phyloP scores from a whole-genome alignment of 2,888 invertebrate genomes.

The Pristionchus arcanus region DNA sequence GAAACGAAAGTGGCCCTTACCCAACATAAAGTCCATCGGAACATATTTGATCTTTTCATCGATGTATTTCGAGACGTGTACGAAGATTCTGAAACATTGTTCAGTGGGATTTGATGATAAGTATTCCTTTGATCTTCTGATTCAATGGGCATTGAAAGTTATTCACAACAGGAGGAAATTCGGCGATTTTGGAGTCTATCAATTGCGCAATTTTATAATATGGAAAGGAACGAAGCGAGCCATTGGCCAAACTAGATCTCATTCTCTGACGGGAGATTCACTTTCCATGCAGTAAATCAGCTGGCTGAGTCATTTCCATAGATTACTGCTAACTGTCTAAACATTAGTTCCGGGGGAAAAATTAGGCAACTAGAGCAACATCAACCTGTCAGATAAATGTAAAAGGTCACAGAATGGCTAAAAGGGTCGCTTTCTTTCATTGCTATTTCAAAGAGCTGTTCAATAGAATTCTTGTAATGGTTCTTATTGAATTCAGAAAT shows the following conservation, averaged over 20 bases:
- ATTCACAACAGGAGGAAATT: not conserved
- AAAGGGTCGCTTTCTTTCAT: not conserved
- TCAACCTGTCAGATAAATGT: not conserved
- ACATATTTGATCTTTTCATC: conserved; percentile 43
- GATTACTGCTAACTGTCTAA: not conserved
- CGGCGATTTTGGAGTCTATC: not conserved
- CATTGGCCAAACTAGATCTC: conserved; percentile 29
- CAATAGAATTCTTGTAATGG: too few species aligned
- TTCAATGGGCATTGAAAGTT: not conserved
- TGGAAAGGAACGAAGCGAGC: not conserved
- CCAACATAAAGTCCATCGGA: conserved; percentile 53
- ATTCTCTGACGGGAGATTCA: not conserved
- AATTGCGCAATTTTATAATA: not conserved
- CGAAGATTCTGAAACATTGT: conserved; percentile 20
- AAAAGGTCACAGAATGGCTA: not conserved
- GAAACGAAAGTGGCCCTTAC: not conserved
- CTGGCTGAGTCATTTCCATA: conserved; percentile 3
- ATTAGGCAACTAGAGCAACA: not conserved
- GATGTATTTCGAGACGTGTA: conserved; percentile 19
- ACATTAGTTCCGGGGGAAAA: not conserved
- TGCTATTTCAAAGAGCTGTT: not conserved
- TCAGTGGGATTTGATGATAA: not conserved
- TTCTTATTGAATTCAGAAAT: too few species aligned
- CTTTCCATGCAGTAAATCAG: conserved; percentile 11
- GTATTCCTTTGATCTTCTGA: not conserved